Percentiles rank a stretch among this genome's conserved stretches.
Conservation (phyloP, 2,888 invertebrate genomes). For the Molanna angustata region DNA sequence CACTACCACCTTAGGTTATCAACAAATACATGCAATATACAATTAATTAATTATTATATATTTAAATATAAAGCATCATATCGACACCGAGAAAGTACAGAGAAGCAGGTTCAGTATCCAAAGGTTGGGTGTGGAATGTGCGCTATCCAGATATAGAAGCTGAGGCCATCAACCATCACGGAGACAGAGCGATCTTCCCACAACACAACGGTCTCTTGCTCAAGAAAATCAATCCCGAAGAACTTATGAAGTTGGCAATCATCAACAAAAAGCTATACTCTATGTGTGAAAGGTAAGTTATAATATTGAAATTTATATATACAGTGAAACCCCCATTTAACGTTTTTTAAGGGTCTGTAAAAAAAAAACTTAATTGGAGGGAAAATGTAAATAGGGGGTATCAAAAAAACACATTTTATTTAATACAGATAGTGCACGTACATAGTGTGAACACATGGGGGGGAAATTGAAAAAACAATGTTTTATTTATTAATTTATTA, state of each 20-base stretch:
- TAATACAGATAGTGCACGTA: too few relatives aligned
- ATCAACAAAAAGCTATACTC: conserved; percentile 39
- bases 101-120: conserved; percentile 43
- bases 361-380: too few relatives aligned
- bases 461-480: too few relatives aligned
- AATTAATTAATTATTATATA: background rate
- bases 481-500: too few relatives aligned
- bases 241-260: conserved; percentile 39
- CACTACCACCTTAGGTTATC: too few relatives aligned
- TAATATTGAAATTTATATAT: too few relatives aligned
- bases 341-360: too few relatives aligned
- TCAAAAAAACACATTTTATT: too few relatives aligned
- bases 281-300: conserved; percentile 40
- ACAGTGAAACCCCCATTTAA: too few relatives aligned
- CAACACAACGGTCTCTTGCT: conserved; percentile 47
- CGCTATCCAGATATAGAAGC: background rate
- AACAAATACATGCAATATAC: too few relatives aligned
- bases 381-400: too few relatives aligned
- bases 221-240: conserved; percentile 37
- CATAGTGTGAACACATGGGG: too few relatives aligned
- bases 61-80: background rate
- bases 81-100: conserved; percentile 38
- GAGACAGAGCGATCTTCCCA: conserved; percentile 40
- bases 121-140: conserved; percentile 39
- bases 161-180: conserved; percentile 7